Percentiles rank a stretch among this genome's conserved stretches.
phyloP scores from a whole-genome alignment of 92 coral and sea anemone genomes.

The Scolanthus callimorphus region DNA sequence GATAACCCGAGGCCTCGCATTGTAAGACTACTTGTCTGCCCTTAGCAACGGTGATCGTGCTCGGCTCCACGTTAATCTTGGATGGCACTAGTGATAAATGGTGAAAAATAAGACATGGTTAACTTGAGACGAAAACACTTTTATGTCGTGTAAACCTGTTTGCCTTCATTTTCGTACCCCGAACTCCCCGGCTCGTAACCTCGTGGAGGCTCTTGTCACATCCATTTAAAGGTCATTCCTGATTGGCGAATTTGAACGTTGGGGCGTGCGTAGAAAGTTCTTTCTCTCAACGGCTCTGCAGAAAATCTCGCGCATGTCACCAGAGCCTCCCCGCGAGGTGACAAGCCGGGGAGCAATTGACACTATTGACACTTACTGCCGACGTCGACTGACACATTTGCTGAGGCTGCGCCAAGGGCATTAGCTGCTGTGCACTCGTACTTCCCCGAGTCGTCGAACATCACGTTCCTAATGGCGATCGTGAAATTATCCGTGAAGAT shows the following conservation, averaged over 20 bases:
- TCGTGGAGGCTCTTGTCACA: too few species aligned
- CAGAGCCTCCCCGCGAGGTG: too few species aligned
- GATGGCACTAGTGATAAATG: slow-evolving; percentile 24
- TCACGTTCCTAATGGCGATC: slow-evolving; percentile 24
- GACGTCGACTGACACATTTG: slow-evolving; percentile 29
- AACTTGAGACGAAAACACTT: too few species aligned
- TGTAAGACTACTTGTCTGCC: slow-evolving; percentile 7
- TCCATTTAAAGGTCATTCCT: slow-evolving; percentile 7
- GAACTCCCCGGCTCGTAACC: too few species aligned
- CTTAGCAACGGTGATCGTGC: neutral
- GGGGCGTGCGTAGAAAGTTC: too few species aligned
- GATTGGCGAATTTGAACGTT: too few species aligned
- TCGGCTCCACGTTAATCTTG: slow-evolving; percentile 2
- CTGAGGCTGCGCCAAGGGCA: slow-evolving; percentile 51
- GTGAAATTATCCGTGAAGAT: slow-evolving; percentile 23
- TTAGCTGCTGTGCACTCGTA: slow-evolving; percentile 54
- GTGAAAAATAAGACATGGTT: too few species aligned
- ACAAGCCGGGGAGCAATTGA: neutral
- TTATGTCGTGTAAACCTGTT: too few species aligned
- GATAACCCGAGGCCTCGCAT: slow-evolving; percentile 13
- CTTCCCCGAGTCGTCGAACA: slow-evolving; percentile 46
- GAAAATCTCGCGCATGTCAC: too few species aligned
- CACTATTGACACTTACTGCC: slow-evolving; percentile 42
- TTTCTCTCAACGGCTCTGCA: too few species aligned
- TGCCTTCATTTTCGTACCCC: too few species aligned